Conservation (phyloP, 2,888 invertebrate species). For the Boloria selene region DNA sequence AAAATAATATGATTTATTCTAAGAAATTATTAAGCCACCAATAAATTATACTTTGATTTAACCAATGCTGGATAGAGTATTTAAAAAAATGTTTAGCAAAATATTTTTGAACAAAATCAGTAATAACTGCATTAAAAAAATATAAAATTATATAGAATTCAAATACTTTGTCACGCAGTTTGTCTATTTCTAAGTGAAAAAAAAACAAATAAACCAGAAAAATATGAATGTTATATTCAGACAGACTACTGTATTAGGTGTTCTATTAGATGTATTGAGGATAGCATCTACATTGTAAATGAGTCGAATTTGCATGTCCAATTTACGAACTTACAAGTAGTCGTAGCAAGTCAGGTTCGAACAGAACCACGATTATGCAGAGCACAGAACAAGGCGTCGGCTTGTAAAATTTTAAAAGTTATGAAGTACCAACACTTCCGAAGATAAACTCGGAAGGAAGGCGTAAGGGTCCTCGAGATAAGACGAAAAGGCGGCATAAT, state of each 20-base stretch:
- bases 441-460: constrained; percentile 49
- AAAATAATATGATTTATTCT: too few relatives aligned
- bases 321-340: not conserved
- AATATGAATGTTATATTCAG: not conserved
- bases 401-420: constrained; percentile 45
- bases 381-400: constrained; percentile 29
- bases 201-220: not conserved
- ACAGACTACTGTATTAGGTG: not conserved
- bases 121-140: too few relatives aligned
- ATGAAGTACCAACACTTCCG: constrained; percentile 45
- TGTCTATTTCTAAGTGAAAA: too few relatives aligned
- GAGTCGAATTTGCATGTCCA: constrained; percentile 6
- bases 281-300: constrained; percentile 13
- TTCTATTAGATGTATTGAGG: constrained; percentile 1
- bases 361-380: constrained; percentile 36
- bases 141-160: too few relatives aligned
- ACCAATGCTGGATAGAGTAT: too few relatives aligned
- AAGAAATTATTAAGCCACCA: too few relatives aligned
- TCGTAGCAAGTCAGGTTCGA: constrained; percentile 11
- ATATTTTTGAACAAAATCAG: too few relatives aligned
- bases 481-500: constrained; percentile 45
- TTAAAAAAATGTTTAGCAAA: too few relatives aligned
- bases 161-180: too few relatives aligned
- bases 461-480: constrained; percentile 49
- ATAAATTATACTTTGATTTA: too few relatives aligned